phyloP scores from a whole-genome alignment of 2,113 vertebrate species.

The Notothenia rossii region DNA sequence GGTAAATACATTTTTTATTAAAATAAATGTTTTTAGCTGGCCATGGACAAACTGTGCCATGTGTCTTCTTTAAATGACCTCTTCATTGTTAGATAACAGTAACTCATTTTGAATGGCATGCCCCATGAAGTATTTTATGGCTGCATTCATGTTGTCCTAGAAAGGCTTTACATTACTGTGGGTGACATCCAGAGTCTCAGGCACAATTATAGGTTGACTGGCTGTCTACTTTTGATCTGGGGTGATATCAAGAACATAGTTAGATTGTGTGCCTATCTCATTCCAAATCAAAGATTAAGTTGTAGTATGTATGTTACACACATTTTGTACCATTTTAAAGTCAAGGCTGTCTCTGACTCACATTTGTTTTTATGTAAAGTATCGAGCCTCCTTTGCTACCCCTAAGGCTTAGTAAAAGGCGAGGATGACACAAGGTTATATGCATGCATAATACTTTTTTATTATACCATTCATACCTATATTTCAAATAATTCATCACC shows the following conservation, averaged over 20 bases:
- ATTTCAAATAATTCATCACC: background rate
- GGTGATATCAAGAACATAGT: background rate
- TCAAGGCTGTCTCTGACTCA: too few relatives aligned
- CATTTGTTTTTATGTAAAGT: background rate
- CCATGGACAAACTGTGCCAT: too few relatives aligned
- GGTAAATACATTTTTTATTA: too few relatives aligned
- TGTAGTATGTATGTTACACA: background rate
- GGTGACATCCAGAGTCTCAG: background rate
- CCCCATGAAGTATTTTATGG: too few relatives aligned
- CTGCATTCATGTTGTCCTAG: too few relatives aligned
- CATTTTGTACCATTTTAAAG: background rate
- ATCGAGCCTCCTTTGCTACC: background rate
- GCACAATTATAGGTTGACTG: background rate
- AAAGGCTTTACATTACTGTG: background rate
- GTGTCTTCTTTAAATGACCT: too few relatives aligned
- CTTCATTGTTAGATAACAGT: too few relatives aligned
- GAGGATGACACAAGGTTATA: background rate
- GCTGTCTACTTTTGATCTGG: background rate
- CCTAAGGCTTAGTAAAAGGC: background rate
- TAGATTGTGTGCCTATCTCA: background rate
- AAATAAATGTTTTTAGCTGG: too few relatives aligned
- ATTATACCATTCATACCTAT: background rate
- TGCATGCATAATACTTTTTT: background rate
- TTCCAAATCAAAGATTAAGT: background rate
- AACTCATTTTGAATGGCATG: too few relatives aligned